These are phyloP conservation scores for Aleiodes leptofemur DNA, from an alignment of 2,888 invertebrate species.

Conservation along the genomic window DNA sequence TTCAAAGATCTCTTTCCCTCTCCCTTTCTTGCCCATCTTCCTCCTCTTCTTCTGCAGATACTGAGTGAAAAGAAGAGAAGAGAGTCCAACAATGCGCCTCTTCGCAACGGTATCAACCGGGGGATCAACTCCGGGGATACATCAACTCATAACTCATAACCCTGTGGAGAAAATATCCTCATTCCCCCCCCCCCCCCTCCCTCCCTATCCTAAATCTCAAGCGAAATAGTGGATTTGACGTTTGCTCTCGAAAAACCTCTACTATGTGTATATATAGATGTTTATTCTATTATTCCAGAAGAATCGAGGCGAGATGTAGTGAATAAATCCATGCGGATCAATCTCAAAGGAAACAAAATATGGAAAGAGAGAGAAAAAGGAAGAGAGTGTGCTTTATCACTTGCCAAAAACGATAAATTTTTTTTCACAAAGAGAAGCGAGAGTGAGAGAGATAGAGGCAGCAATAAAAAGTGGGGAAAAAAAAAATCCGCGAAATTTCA, in stretches of 20 bases:
- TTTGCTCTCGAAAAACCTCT: constrained; percentile 33
- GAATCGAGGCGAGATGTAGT: constrained; percentile 22
- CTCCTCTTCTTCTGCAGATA: constrained; percentile 40
- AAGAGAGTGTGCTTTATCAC: constrained; percentile 23
- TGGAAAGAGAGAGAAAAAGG: neutral
- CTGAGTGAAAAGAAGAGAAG: constrained; percentile 37
- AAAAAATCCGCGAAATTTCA: neutral
- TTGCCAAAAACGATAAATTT: constrained; percentile 20
- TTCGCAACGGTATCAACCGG: constrained; percentile 49
- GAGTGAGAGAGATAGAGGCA: neutral
- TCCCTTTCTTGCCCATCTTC: too few species aligned
- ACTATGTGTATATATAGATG: constrained; percentile 3
- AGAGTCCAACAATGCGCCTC: constrained; percentile 47
- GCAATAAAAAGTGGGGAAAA: neutral
- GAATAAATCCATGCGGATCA: constrained; percentile 29
- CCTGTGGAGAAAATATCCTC: constrained; percentile 55
- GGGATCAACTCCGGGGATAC: constrained; percentile 67
- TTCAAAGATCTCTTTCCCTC: constrained; percentile 48
- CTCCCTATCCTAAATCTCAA: constrained; percentile 69
- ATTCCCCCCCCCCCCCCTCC: constrained; percentile 35
- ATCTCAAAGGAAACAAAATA: constrained; percentile 1
- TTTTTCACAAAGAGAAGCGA: neutral
- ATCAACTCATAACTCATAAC: constrained; percentile 66
- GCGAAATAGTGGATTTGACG: constrained; percentile 44
- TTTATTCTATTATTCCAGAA: constrained; percentile 31